A percentile compares a stretch with the other conserved stretches of the same genome.
phyloP scores from a whole-genome alignment of 2,113 vertebrate species.

The Stictonetta naevosa region DNA sequence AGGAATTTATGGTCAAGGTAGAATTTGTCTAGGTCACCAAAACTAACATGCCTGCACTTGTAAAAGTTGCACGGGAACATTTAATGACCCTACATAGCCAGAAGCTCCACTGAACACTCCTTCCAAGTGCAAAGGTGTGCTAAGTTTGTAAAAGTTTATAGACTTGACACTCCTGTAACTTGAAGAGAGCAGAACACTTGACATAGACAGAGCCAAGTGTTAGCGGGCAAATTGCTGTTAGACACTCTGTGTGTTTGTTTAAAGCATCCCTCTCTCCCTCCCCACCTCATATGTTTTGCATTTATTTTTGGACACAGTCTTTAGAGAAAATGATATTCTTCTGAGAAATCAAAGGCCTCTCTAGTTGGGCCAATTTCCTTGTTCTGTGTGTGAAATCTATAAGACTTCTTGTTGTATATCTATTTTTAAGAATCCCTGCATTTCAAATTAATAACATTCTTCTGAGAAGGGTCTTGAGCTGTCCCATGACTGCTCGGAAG shows the following conservation, averaged over 20 bases:
- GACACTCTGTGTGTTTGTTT: neutral
- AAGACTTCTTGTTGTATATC: neutral
- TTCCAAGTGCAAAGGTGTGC: neutral
- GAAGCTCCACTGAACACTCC: neutral
- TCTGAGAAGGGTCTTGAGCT: neutral
- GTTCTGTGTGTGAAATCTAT: neutral
- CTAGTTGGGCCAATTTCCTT: neutral
- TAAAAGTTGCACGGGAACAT: neutral
- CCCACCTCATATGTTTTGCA: neutral
- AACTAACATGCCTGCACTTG: neutral
- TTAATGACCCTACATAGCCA: neutral
- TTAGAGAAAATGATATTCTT: neutral
- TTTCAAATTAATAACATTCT: neutral
- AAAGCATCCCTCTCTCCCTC: neutral
- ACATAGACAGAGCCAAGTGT: neutral
- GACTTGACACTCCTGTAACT: neutral
- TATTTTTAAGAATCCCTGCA: neutral
- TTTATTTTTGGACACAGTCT: neutral
- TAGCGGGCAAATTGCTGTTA: neutral
- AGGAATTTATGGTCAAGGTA: neutral
- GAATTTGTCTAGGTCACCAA: neutral
- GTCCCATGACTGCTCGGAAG: neutral
- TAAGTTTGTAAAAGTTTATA: slow-evolving; percentile 2
- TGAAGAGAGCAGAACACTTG: neutral
- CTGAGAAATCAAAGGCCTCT: neutral